Percentiles rank a stretch among this genome's conserved stretches.
These are phyloP conservation scores for Zoanthus sansibaricus DNA, from an alignment of 92 coral and sea anemone species.

Conservation along the genomic window DNA sequence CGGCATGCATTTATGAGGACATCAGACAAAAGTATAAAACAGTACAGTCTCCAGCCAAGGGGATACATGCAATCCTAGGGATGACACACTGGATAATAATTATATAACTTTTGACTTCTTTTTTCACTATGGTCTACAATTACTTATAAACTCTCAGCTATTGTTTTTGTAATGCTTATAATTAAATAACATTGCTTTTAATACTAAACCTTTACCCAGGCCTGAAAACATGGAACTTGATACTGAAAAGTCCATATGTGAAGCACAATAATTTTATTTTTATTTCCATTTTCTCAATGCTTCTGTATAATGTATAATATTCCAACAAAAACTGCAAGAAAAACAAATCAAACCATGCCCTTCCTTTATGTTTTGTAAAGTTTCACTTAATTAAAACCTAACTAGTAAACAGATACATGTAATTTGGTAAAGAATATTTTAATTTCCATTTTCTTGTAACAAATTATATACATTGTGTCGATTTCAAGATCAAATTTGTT, in stretches of 20 bases:
- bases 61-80: constrained; percentile 14
- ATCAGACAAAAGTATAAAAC: constrained; percentile 20
- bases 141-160: background rate
- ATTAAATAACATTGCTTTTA: background rate
- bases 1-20: constrained; percentile 20
- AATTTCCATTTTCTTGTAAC: constrained; percentile 4
- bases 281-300: constrained; percentile 7
- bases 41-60: constrained; percentile 7
- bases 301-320: constrained; percentile 5
- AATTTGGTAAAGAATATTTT: background rate
- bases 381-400: background rate
- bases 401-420: background rate
- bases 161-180: constrained; percentile 3
- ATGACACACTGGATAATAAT: background rate
- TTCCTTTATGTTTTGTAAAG: background rate
- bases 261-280: constrained; percentile 1
- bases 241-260: background rate
- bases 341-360: background rate
- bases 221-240: constrained; percentile 25
- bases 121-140: background rate
- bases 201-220: constrained; percentile 13
- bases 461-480: background rate
- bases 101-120: background rate
- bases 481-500: constrained; percentile 1
- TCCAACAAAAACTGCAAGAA: background rate